Percentiles rank a stretch among this genome's conserved stretches.
phyloP scores from a whole-genome alignment of 2,113 vertebrate species.

The Menura novaehollandiae region DNA sequence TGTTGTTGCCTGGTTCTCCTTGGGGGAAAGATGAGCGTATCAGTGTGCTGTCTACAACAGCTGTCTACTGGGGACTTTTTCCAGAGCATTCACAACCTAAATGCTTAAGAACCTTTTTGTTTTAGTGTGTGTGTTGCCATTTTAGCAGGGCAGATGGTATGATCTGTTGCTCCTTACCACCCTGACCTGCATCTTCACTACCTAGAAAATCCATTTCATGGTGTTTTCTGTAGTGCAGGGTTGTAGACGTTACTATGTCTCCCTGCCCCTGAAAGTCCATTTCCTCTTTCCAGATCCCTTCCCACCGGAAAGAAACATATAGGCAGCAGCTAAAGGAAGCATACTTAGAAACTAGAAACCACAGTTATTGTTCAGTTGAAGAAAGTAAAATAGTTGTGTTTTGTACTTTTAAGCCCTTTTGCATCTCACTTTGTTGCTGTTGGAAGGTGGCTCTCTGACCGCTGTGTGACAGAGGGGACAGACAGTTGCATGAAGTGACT shows the following conservation, averaged over 20 bases:
- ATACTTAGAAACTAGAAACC: not conserved
- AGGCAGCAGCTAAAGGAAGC: not conserved
- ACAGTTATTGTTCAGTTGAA: not conserved
- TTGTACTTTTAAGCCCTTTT: not conserved
- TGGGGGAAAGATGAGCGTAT: not conserved
- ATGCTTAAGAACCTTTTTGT: not conserved
- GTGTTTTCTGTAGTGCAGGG: rapidly evolving
- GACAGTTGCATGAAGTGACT: not conserved
- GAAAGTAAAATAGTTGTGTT: not conserved
- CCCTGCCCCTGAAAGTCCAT: not conserved
- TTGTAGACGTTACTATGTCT: not conserved
- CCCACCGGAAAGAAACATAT: not conserved
- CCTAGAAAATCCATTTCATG: not conserved
- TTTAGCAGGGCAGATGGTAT: not conserved
- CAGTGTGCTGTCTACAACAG: not conserved
- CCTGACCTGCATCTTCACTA: not conserved
- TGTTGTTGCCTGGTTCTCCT: not conserved
- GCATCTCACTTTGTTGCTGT: not conserved
- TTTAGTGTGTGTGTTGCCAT: not conserved
- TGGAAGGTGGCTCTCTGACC: not conserved
- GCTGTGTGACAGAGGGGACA: not conserved
- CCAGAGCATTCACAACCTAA: not conserved
- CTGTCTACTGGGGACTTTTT: not conserved
- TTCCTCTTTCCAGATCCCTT: not conserved
- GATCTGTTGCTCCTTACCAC: not conserved